Evolutionary conservation across 1,140 invertebrate genomes (phyloP), one percentile per base, ranked within the genome.

Genomic region (Platyscapa corneri): DNA sequence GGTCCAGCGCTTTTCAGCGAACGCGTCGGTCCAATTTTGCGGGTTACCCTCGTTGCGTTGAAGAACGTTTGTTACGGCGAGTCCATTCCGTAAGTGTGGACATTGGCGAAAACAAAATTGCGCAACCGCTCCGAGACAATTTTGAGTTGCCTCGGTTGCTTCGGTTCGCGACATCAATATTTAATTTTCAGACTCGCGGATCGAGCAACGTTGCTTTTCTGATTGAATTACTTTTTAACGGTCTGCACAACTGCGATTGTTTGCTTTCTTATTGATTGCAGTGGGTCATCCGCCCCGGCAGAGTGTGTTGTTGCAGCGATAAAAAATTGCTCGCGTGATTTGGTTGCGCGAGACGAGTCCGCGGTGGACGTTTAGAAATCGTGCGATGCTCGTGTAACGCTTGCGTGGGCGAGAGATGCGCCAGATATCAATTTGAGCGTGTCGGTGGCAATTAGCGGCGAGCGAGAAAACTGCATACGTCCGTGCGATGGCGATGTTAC

Each of bases 381-480:
- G n/a, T n/a, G n/a, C 12, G n/a, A 30, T 12, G 12, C 10, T 67
- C 32, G 2, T 32, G 64, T 32, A 3, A n/a, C 64, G 30, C 0
- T n/a, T 0, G 8, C 14, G 30, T 34, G n/a, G 10, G 12, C 3
- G 34, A 32, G 6, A 37, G 1, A 70, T 20, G 67, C 16, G 37
- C 20, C 56, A 7, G 56, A 67, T 20, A 46, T 46, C 46, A 75
- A 75, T 78, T 30, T 27, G 18, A 64, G 64, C 8, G 20, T 60
- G 53, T 80, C 37, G 37, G 34, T 67, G 27, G 16, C 78, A 80
- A 80, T 80, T 80, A 80, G 78, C n/a, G 39, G 20, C 18, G 42
- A 65, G 23, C 56, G 34, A 65, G 53, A 79, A 64, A 79, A 79
- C 34, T 79, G 23, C 34, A 79, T 79, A 30, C 30, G n/a, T n/a